These are phyloP conservation scores for Pocota personata DNA, from an alignment of 2,888 invertebrate genomes.

Conservation along the genomic window DNA sequence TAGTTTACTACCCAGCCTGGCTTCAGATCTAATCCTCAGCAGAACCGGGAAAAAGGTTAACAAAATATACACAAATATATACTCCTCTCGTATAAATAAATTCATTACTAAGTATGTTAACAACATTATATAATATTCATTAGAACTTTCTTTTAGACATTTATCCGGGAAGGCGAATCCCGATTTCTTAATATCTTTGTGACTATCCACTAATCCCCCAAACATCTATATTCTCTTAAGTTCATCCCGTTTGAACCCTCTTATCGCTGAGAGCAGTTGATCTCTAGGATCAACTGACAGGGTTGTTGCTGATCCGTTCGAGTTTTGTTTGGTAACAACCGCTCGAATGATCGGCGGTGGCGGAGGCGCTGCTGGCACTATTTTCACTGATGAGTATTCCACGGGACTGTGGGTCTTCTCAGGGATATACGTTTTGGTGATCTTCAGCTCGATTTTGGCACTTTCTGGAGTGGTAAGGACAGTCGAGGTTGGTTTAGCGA, in stretches of 20 bases:
- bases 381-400: constrained; percentile 2
- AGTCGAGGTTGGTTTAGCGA: constrained; percentile 26
- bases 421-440: constrained; percentile 46
- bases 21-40: background rate
- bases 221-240: constrained; percentile 75
- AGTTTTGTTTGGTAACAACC: constrained; percentile 73
- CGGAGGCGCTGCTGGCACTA: constrained; percentile 32
- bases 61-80: constrained; percentile 54
- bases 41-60: constrained; percentile 27
- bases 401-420: constrained; percentile 47
- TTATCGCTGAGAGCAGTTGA: constrained; percentile 88
- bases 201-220: background rate
- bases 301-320: constrained; percentile 52
- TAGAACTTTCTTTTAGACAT: background rate
- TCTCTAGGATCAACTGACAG: constrained; percentile 85
- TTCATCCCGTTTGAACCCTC: constrained; percentile 85
- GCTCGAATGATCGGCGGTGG: constrained; percentile 73
- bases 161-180: background rate
- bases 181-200: constrained; percentile 49
- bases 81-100: constrained; percentile 59
- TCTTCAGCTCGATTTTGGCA: constrained; percentile 77
- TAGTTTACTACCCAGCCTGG: constrained; percentile 6
- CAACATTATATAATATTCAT: constrained; percentile 12
- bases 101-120: constrained; percentile 58
- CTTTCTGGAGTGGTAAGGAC: constrained; percentile 72